phyloP scores from a whole-genome alignment of 1,140 invertebrate genomes.

The Drosophila sucinea region DNA sequence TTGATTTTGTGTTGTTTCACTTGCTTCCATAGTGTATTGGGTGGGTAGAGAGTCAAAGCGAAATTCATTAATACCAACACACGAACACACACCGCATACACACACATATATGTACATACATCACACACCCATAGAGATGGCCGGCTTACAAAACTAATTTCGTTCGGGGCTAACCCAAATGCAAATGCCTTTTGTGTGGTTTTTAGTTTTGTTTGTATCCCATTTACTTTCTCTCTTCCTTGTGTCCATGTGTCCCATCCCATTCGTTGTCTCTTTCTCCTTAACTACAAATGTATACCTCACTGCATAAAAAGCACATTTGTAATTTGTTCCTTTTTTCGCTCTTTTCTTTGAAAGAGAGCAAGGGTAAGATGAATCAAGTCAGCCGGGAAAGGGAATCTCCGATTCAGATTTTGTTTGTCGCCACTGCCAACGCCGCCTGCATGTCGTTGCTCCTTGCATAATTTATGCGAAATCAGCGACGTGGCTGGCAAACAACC shows the following conservation, averaged over 20 bases:
- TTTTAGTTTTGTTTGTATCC: conserved; percentile 36
- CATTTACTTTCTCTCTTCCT: conserved; percentile 6
- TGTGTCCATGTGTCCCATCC: neutral
- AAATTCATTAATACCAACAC: conserved; percentile 41
- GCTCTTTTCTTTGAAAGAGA: neutral
- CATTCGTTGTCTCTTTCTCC: neutral
- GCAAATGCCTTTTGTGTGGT: conserved; percentile 65
- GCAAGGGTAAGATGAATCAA: conserved; percentile 5
- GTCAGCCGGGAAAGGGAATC: neutral
- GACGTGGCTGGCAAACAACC: conserved; percentile 60
- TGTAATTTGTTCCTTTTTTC: conserved; percentile 57
- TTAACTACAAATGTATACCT: conserved; percentile 8
- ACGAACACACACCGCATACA: neutral
- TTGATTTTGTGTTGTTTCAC: conserved; percentile 22
- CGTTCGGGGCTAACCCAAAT: conserved; percentile 42
- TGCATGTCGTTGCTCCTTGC: conserved; percentile 60
- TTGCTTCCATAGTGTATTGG: conserved; percentile 1
- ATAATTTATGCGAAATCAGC: conserved; percentile 80
- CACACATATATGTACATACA: neutral
- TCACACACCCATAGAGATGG: neutral
- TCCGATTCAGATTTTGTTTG: conserved; percentile 1
- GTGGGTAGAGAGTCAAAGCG: conserved; percentile 20
- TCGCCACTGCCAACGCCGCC: conserved; percentile 28
- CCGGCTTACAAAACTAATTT: conserved; percentile 67
- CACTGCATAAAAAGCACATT: conserved; percentile 63